phyloP scores from a whole-genome alignment of 2,888 invertebrate species.

The Limnephilus lunatus region DNA sequence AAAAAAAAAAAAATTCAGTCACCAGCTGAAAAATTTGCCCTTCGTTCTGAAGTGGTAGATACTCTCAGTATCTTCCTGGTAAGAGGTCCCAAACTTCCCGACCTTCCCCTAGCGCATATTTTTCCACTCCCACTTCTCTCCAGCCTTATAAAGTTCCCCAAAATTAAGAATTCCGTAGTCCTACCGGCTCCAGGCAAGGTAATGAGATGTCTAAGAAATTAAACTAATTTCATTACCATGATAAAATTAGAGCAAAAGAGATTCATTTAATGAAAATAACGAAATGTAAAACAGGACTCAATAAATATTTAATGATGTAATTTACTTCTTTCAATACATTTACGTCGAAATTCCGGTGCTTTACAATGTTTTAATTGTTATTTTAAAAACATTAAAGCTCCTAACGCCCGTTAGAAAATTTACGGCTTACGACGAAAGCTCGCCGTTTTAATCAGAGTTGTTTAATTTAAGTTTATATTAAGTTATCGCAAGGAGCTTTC shows the following conservation, averaged over 20 bases:
- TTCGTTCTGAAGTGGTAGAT: too few relatives aligned
- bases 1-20: too few relatives aligned
- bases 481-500: conserved; percentile 47
- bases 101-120: not conserved
- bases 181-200: not conserved
- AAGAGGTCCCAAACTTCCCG: not conserved
- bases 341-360: not conserved
- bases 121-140: not conserved
- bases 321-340: not conserved
- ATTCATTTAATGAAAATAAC: not conserved
- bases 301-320: not conserved
- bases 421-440: not conserved
- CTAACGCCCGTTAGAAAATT: not conserved
- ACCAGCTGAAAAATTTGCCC: not conserved
- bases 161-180: not conserved
- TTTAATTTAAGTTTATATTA: conserved; percentile 48
- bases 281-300: not conserved
- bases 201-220: not conserved
- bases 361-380: not conserved
- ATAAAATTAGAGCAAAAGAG: not conserved
- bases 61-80: not conserved
- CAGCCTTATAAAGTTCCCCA: not conserved
- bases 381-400: not conserved
- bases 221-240: not conserved
- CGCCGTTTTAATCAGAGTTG: conserved; percentile 26